phyloP scores from a whole-genome alignment of 2,113 vertebrate species.

The Muntiacus reevesi region DNA sequence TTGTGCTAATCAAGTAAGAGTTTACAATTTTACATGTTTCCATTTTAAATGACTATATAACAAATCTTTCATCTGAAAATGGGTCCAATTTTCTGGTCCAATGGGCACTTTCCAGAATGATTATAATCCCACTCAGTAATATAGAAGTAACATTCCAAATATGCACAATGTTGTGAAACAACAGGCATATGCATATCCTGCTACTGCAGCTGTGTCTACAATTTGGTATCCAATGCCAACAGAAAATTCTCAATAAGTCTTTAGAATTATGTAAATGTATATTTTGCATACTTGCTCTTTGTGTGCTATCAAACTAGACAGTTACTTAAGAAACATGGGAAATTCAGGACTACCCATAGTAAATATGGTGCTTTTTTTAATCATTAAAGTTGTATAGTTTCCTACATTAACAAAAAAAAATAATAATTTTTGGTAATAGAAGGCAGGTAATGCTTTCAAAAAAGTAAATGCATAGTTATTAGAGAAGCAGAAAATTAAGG shows the following conservation, averaged over 20 bases:
- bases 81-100: constrained; percentile 59
- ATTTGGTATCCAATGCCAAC: constrained; percentile 89
- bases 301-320: constrained; percentile 77
- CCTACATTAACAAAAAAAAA: constrained; percentile 89
- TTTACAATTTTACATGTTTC: not conserved
- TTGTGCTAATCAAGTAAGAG: not conserved
- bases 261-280: constrained; percentile 18
- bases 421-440: constrained; percentile 87
- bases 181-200: constrained; percentile 85
- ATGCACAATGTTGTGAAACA: constrained; percentile 90
- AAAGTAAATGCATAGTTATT: constrained; percentile 86
- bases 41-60: constrained; percentile 70
- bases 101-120: constrained; percentile 85
- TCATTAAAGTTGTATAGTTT: constrained; percentile 88
- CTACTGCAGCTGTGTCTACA: constrained; percentile 84
- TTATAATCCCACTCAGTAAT: constrained; percentile 85
- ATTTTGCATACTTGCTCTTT: constrained; percentile 61
- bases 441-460: constrained; percentile 86
- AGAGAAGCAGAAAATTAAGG: constrained; percentile 84
- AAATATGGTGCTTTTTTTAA: constrained; percentile 84
- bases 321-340: constrained; percentile 79
- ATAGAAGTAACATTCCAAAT: constrained; percentile 82
- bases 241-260: constrained; percentile 86
- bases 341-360: constrained; percentile 82
- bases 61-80: constrained; percentile 82